Evolutionary conservation across 2,797 vertebrate species (phyloP).

Genomic region (Anabacerthia variegaticeps): DNA sequence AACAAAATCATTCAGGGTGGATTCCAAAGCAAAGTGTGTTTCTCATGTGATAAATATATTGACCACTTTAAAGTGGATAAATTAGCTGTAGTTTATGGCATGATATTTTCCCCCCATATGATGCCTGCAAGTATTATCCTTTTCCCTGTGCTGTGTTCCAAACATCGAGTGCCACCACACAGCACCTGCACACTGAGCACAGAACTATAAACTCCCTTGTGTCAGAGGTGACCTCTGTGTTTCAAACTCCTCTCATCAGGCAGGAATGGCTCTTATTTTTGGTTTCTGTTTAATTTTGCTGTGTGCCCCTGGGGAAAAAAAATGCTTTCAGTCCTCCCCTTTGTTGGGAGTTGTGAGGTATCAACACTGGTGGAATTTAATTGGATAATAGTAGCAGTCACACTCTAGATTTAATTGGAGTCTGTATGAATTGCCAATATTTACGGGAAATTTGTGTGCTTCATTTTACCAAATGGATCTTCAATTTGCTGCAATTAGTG

Average conservation of each 20-base stretch:
- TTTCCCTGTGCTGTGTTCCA: neutral
- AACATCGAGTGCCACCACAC: neutral
- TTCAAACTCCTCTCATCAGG: neutral
- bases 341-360: neutral
- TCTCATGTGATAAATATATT: conserved; percentile 25
- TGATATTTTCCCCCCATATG: neutral
- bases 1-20: neutral
- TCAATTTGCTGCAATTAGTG: neutral
- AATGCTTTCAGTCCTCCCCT: neutral
- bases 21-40: conserved; percentile 9
- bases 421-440: neutral
- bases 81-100: neutral
- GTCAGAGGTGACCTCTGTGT: neutral
- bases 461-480: neutral
- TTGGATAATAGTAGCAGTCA: neutral
- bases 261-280: neutral
- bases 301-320: neutral
- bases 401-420: neutral
- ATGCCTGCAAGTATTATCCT: neutral
- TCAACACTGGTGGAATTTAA: neutral
- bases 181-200: neutral
- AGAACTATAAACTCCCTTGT: neutral
- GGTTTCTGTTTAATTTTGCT: neutral
- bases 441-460: neutral
- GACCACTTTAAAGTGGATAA: conserved; percentile 1